A percentile compares a stretch with the other conserved stretches of the same genome.
These are phyloP conservation scores for Rhorus exstirpatorius DNA, from an alignment of 2,888 invertebrate genomes.

Conservation along the genomic window DNA sequence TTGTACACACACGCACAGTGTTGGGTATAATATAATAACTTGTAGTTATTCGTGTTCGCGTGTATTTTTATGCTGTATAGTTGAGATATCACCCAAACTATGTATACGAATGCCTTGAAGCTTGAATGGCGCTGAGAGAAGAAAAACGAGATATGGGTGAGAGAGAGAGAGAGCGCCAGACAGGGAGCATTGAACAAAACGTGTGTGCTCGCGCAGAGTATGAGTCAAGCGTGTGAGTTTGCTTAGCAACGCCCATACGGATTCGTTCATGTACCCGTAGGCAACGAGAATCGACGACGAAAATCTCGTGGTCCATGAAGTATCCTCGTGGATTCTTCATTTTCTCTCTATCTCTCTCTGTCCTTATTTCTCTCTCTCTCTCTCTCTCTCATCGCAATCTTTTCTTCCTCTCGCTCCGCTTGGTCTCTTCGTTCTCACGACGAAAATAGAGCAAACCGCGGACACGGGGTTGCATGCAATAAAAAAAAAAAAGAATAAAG, in stretches of 20 bases:
- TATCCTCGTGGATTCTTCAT: slow-evolving; percentile 22
- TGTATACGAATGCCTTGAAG: slow-evolving; percentile 30
- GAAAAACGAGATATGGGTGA: slow-evolving; percentile 28
- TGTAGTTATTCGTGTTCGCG: slow-evolving; percentile 18
- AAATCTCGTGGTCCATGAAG: slow-evolving; percentile 1
- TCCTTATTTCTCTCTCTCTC: slow-evolving; percentile 22
- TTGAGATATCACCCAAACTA: slow-evolving; percentile 9
- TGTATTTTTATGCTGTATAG: slow-evolving; percentile 9
- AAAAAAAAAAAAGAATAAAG: slow-evolving; percentile 14
- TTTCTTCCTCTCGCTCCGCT: slow-evolving; percentile 18
- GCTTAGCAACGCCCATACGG: slow-evolving; percentile 70
- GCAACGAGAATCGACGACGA: slow-evolving; percentile 40
- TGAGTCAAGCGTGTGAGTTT: slow-evolving; percentile 70
- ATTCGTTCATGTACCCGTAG: slow-evolving; percentile 41
- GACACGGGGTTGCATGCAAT: slow-evolving; percentile 15
- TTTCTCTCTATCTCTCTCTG: slow-evolving; percentile 30
- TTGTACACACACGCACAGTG: slow-evolving; percentile 21
- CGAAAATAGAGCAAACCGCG: slow-evolving; percentile 42
- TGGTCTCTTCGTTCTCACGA: background rate
- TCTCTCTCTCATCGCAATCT: background rate
- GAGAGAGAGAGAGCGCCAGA: slow-evolving; percentile 4
- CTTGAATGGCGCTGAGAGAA: slow-evolving; percentile 52
- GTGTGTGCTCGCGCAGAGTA: slow-evolving; percentile 13
- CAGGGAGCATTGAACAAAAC: background rate
- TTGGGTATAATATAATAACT: slow-evolving; percentile 12